Evolutionary conservation across 1,140 invertebrate genomes (phyloP), one percentile per base, ranked within the genome.

Genomic region (Teleopsis dalmanni): DNA sequence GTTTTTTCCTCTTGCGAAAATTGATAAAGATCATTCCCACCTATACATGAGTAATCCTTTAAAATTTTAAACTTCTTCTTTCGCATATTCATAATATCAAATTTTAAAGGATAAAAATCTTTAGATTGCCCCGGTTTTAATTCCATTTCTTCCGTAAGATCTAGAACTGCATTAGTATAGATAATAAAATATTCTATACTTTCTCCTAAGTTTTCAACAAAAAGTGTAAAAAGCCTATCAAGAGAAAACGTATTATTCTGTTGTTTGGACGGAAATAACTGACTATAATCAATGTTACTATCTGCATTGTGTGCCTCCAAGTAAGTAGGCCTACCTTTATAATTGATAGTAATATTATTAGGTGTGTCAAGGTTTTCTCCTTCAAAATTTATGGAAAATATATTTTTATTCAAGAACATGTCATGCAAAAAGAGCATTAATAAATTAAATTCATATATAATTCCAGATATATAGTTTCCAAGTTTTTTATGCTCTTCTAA

Each of bases 391-490:
- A 35, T 35, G 33, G 33, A 35, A 35, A 35, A 35, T 35, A 35
- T 35, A 14, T 35, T 35, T 35, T 35, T 35, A 35, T 35, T 14
- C 33, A 35, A 35, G 18, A 35, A 35, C 33, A 35, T 35, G n/a
- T 35, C 33, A 14, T 9, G 33, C 33, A 35, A 35, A 16, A 8
- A 35, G 33, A 35, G 33, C 33, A 35, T 35, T 35, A 35, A 35
- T 35, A 35, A 9, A 35, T 35, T 35, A 16, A 35, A 35, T 35
- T 35, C 33, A 35, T 35, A 35, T 35, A 35, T 35, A 35, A 35
- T 35, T 35, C 33, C 18, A 8, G 33, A 35, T 9, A 35, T 16
- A 35, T 35, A 16, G 18, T 35, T 35, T 16, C 18, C 33, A 16
- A 35, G 33, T 35, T 35, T 35, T 8, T 7, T 35, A 35, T 35